A percentile compares a stretch with the other conserved stretches of the same genome.
These are phyloP conservation scores for Macaria liturata DNA, from an alignment of 2,888 invertebrate species.

Conservation along the genomic window DNA sequence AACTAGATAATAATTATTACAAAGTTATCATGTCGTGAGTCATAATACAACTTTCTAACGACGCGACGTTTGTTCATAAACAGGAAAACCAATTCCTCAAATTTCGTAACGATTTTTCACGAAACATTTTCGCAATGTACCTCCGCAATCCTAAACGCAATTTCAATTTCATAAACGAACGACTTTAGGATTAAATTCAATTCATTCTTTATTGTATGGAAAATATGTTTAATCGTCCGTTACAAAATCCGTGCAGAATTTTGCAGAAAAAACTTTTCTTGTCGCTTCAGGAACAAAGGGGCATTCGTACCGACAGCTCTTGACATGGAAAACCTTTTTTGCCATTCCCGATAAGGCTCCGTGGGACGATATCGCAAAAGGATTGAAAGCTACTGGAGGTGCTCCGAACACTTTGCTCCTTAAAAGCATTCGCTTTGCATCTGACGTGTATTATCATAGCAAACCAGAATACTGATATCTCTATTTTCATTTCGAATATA, in stretches of 20 bases:
- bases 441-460: slow-evolving; percentile 42
- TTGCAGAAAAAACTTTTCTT: slow-evolving; percentile 36
- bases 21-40: too few relatives aligned
- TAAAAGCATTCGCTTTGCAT: slow-evolving; percentile 56
- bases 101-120: too few relatives aligned
- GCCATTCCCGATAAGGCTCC: slow-evolving; percentile 69
- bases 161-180: too few relatives aligned
- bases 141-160: too few relatives aligned
- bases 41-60: too few relatives aligned
- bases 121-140: too few relatives aligned
- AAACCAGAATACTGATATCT: slow-evolving; percentile 26
- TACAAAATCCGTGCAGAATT: slow-evolving; percentile 16
- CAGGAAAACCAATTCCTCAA: too few relatives aligned
- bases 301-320: slow-evolving; percentile 70
- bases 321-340: slow-evolving; percentile 80
- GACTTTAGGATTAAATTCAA: background rate
- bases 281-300: slow-evolving; percentile 64
- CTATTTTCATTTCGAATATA: slow-evolving; percentile 19
- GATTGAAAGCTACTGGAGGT: slow-evolving; percentile 47
- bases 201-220: slow-evolving; percentile 9
- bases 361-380: slow-evolving; percentile 52
- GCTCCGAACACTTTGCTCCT: slow-evolving; percentile 51
- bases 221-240: slow-evolving; percentile 24
- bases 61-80: too few relatives aligned
- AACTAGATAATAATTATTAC: too few relatives aligned